Base-by-base conservation (phyloP, 2,797 vertebrate species). In the Hippocampus kuda region DNA sequence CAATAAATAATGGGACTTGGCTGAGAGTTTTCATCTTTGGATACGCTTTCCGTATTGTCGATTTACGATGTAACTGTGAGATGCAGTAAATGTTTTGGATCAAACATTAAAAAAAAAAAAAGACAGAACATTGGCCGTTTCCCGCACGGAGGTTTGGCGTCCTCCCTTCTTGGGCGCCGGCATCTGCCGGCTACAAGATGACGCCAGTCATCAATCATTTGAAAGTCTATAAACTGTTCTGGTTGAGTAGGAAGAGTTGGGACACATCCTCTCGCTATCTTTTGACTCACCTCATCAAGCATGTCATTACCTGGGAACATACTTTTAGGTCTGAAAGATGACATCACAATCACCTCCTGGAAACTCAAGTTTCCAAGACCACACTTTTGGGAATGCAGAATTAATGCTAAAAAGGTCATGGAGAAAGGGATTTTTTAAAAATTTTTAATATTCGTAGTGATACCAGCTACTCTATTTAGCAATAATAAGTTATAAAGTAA, bases 211-310 rank as follows among this genome's bases (percentile, higher is more conserved):
- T 81, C 56, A 79, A 78, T 85, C 77, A 74, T 72, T 84, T 75
- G 74, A 46, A 53, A 78, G 66, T 75, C 73, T 70, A 73, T 77
- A 78, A 75, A 76, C 69, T 76, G 62, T 71, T 79, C 57, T 51
- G 68, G 66, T 69, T 62, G 61, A 71, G 77, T 1, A 26, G 77
- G 71, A 69, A 64, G 70, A 61, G 72, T 75, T 68, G 63, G 69
- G 72, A 80, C 68, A 65, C 66, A 57, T 80, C 72, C 68, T 12
- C 22, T 22, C 72, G 34, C 60, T 75, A 75, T 78, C 75, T 68
- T 77, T 70, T 18, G 73, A 72, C 59, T 76, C 79, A 81, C 71
- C 78, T 84, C 81, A 85, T 83, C 84, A 82, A 77, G 79, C 70
- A 75, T 74, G 75, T 84, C 74, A 84, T 83, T 81, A 81, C 73